Evolutionary conservation across 1,140 invertebrate species (phyloP).

Genomic region (Anastrepha ludens): DNA sequence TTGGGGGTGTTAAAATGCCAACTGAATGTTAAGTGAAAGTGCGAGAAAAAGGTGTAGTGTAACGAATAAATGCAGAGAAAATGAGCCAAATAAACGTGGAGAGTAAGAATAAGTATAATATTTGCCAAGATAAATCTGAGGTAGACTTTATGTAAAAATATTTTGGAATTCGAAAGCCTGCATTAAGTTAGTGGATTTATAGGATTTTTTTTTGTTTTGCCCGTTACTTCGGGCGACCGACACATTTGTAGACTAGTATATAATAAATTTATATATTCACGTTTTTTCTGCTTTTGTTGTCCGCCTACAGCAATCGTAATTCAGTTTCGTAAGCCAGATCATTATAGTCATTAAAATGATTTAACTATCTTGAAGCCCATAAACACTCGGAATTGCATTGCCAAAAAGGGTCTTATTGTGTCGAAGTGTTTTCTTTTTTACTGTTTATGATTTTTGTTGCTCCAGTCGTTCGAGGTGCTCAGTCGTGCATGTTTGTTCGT

Average conservation of each 20-base stretch:
- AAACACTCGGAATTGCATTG: background rate
- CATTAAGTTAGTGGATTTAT: too few species aligned
- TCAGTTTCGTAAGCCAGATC: background rate
- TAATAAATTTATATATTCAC: background rate
- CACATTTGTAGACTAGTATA: too few species aligned
- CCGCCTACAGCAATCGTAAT: background rate
- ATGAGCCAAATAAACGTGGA: too few species aligned
- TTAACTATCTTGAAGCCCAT: background rate
- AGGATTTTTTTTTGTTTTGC: too few species aligned
- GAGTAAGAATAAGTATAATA: too few species aligned
- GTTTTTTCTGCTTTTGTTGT: background rate
- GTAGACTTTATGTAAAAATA: too few species aligned
- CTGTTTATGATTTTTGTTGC: background rate
- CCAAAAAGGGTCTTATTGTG: background rate
- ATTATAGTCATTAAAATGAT: conserved; percentile 28
- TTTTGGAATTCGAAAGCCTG: too few species aligned
- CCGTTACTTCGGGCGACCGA: too few species aligned
- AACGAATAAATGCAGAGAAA: too few species aligned
- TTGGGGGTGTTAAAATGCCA: conserved; percentile 20
- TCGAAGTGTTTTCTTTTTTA: background rate
- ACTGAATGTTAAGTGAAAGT: conserved; percentile 17
- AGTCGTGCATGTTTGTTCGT: background rate
- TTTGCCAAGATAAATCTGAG: too few species aligned
- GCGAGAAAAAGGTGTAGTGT: background rate
- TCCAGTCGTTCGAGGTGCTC: background rate